Evolutionary conservation across 2,888 invertebrate species (phyloP).

Genomic region (Pammene aurita): DNA sequence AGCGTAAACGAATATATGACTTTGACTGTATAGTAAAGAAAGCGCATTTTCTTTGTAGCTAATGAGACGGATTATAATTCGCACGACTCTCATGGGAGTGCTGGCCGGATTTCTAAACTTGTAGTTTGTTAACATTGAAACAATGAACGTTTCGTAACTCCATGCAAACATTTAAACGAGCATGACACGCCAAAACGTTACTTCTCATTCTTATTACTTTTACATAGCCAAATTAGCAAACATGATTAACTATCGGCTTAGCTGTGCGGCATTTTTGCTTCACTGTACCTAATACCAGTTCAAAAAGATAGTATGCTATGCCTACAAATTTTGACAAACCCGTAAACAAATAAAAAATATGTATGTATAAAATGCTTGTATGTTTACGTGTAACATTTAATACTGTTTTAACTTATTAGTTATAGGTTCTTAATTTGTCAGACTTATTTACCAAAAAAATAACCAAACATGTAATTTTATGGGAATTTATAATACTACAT

Average conservation of each 20-base stretch:
- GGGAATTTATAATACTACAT: too few species aligned
- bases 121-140: conserved; percentile 55
- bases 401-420: too few species aligned
- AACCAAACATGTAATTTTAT: too few species aligned
- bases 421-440: too few species aligned
- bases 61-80: conserved; percentile 73
- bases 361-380: too few species aligned
- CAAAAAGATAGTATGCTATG: too few species aligned
- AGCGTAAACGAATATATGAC: not conserved
- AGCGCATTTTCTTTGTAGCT: conserved; percentile 69
- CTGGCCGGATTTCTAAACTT: conserved; percentile 55
- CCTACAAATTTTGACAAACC: too few species aligned
- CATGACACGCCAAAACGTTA: conserved; percentile 40
- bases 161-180: conserved; percentile 47
- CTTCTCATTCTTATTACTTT: conserved; percentile 32
- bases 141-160: conserved; percentile 62
- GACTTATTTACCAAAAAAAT: too few species aligned
- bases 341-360: too few species aligned
- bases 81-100: conserved; percentile 67
- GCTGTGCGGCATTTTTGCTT: not conserved
- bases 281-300: not conserved
- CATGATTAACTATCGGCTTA: conserved; percentile 29
- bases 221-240: conserved; percentile 36
- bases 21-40: conserved; percentile 58
- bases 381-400: too few species aligned